These are phyloP conservation scores for Xenopus tropicalis DNA, from an alignment of 2,113 vertebrate genomes.

Conservation along the genomic window DNA sequence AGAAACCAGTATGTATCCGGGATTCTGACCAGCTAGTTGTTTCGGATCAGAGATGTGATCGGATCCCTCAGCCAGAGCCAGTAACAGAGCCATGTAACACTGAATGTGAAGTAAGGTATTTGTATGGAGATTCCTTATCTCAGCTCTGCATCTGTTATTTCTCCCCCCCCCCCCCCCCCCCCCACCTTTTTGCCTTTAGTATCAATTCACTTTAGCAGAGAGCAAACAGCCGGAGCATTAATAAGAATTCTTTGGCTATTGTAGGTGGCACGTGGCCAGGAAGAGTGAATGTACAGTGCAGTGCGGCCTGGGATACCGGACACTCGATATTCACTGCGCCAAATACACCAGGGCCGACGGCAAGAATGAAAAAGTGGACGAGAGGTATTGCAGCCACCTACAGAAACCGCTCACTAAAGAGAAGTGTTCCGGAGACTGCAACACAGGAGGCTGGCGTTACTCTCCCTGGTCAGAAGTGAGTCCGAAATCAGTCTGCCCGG, in stretches of 20 bases:
- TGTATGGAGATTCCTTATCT: not conserved
- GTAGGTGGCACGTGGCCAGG: constrained; percentile 84
- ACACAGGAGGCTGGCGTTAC: constrained; percentile 88
- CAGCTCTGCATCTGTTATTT: no score
- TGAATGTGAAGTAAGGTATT: constrained; percentile 91
- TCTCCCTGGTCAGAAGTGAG: constrained; percentile 92
- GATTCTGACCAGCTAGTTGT: constrained; percentile 88
- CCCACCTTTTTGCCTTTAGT: no score
- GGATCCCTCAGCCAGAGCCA: constrained; percentile 70
- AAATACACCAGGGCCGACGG: constrained; percentile 78
- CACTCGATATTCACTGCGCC: constrained; percentile 84
- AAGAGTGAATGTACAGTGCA: constrained; percentile 89
- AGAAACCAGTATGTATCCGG: constrained; percentile 83
- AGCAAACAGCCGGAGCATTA: not conserved
- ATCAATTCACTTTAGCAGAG: not conserved
- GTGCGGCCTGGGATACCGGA: constrained; percentile 85
- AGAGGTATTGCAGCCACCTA: constrained; percentile 78
- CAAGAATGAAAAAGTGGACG: constrained; percentile 85
- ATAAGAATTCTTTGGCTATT: no score
- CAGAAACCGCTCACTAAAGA: constrained; percentile 84
- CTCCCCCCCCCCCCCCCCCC: no score
- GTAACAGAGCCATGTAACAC: constrained; percentile 81
- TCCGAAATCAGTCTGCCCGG: constrained; percentile 10
- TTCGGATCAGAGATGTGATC: constrained; percentile 91
- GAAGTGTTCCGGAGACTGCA: constrained; percentile 87